phyloP scores from a whole-genome alignment of 35 echinoderm and acorn worm genomes.

The Hemicentrotus pulcherrimus region DNA sequence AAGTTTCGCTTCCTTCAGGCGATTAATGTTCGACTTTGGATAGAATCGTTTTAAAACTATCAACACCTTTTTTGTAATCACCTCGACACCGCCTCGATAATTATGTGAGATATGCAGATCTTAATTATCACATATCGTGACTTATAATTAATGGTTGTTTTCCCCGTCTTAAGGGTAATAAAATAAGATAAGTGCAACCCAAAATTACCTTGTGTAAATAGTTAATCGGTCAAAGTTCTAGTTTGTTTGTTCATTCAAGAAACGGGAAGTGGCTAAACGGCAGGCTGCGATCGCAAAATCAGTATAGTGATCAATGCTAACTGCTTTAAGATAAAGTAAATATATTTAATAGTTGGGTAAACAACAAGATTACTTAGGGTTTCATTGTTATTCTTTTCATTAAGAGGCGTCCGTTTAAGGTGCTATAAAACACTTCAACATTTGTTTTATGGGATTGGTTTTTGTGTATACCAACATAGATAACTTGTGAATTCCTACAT shows the following conservation, averaged over 20 bases:
- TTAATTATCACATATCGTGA: not conserved
- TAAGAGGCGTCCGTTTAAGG: not conserved
- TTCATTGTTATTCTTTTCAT: conserved; percentile 6
- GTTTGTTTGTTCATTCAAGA: not conserved
- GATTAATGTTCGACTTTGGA: not conserved
- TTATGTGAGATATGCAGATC: not conserved
- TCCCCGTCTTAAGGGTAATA: conserved; percentile 17
- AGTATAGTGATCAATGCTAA: not conserved
- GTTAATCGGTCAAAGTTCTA: not conserved
- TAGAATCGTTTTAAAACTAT: not conserved
- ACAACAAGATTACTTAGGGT: conserved; percentile 1
- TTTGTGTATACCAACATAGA: not conserved
- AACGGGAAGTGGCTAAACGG: not conserved
- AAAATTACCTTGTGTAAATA: not conserved
- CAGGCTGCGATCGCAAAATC: not conserved
- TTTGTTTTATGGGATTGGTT: not conserved
- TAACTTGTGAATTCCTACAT: not conserved
- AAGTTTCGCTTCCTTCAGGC: too few relatives aligned
- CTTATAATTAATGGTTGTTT: conserved; percentile 24
- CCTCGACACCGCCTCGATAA: not conserved
- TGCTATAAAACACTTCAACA: not conserved
- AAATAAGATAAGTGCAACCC: not conserved
- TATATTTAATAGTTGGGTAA: conserved; percentile 23
- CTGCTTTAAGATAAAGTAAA: conserved; percentile 31
- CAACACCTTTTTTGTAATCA: not conserved